phyloP scores from a whole-genome alignment of 1,140 invertebrate genomes.

The Drosophila paulistorum region DNA sequence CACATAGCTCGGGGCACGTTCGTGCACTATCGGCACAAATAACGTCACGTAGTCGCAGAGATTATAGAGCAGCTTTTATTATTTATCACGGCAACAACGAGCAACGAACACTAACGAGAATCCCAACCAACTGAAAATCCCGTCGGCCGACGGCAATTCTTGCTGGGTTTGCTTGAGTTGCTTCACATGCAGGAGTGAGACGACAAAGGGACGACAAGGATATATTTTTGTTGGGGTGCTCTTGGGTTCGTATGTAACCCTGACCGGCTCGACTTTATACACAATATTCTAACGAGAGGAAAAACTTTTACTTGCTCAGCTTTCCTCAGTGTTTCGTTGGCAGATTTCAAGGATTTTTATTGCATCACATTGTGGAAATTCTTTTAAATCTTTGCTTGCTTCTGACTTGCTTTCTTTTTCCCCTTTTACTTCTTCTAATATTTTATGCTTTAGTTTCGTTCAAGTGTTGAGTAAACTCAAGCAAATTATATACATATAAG shows the following conservation, averaged over 20 bases:
- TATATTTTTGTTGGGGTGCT: background rate
- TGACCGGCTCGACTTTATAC: slow-evolving; percentile 7
- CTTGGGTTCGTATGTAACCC: slow-evolving; percentile 8
- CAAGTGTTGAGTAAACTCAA: slow-evolving; percentile 9
- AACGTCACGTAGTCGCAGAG: slow-evolving; percentile 83
- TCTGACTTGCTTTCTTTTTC: slow-evolving; percentile 62
- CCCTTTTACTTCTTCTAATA: slow-evolving; percentile 65
- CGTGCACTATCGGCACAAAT: slow-evolving; percentile 82
- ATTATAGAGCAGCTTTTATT: slow-evolving; percentile 83
- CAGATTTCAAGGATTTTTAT: slow-evolving; percentile 78
- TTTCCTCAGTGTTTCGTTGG: background rate
- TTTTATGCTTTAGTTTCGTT: slow-evolving; percentile 60
- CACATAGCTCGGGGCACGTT: slow-evolving; percentile 61
- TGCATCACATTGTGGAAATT: slow-evolving; percentile 78
- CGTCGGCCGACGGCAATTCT: slow-evolving; percentile 62
- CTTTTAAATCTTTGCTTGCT: slow-evolving; percentile 79
- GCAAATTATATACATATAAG: background rate
- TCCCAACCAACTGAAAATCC: slow-evolving; percentile 65
- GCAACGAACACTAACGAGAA: slow-evolving; percentile 76
- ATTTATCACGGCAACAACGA: slow-evolving; percentile 78
- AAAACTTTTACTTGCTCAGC: slow-evolving; percentile 27
- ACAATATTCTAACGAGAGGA: slow-evolving; percentile 17
- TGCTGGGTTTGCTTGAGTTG: slow-evolving; percentile 10
- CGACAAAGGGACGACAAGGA: background rate
- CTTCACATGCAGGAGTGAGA: background rate